Evolutionary conservation across 2,113 vertebrate species (phyloP), one percentile per base, ranked within the genome.

Genomic region (Tor tambroides): DNA sequence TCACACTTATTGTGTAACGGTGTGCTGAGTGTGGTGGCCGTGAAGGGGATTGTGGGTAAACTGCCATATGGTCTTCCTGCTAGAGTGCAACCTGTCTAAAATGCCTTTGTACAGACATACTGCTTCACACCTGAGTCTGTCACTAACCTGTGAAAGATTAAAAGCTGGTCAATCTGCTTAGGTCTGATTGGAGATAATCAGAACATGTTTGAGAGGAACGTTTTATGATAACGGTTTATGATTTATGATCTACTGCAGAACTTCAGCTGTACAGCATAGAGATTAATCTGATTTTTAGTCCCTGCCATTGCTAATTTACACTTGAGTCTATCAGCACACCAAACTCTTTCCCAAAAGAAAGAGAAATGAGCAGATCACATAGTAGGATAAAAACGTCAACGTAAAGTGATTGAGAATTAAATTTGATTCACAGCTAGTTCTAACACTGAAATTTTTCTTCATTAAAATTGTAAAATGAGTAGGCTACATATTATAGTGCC

Each of bases 31-130:
- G 32, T 79, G 46, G 3, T 79, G 76, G 19, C 9, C 8, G 28
- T 41, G 35, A 63, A 81, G 23, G 6, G 63, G 63, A 71, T 69
- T 83, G 43, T 83, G 63, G 80, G 43, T 83, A 51, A 51, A 69
- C 35, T 51, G 80, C 63, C 63, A 83, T 69, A 69, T 83, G 80
- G 80, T 43, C 63, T n/a, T 51, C 80, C 41, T 69, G 80, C 43
- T 83, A 43, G 28, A 83, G 80, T 69, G 63, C 80, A 83, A 83
- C 63, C 63, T 51, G 80, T 69, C 80, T 83, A 83, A 83, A 69
- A 69, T 23, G 63, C 23, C 4, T 69, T 83, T 67, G 30, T 69
- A 49, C 63, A 51, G 63, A 69, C 63, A 83, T 83, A 83, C 80
- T 69, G 80, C 41, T 83, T 32, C 26, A 46, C 63, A 69, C 80